Evolutionary conservation across 2,797 vertebrate species (phyloP).

Genomic region (Anguilla obscura): DNA sequence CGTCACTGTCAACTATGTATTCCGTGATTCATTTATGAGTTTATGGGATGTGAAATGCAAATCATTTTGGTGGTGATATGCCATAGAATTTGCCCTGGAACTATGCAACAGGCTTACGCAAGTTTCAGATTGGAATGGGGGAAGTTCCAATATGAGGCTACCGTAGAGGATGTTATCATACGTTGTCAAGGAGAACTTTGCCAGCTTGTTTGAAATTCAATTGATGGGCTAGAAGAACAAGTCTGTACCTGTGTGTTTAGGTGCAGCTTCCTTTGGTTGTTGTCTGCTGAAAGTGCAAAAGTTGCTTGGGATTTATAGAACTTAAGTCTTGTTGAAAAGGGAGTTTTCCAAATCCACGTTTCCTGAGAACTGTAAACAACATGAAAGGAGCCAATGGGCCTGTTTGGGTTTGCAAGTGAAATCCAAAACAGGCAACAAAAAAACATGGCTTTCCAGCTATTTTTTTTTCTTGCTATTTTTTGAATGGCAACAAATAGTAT

Average conservation of each 20-base stretch:
- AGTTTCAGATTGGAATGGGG: conserved; percentile 19
- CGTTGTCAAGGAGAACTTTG: conserved; percentile 2
- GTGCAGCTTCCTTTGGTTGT: conserved; percentile 9
- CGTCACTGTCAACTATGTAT: neutral
- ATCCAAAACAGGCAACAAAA: neutral
- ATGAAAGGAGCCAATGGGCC: conserved; percentile 39
- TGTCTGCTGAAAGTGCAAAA: conserved; percentile 26
- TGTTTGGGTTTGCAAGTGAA: neutral
- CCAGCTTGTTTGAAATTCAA: neutral
- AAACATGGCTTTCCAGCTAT: too few species aligned
- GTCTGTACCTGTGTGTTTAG: conserved; percentile 26
- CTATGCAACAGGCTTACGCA: conserved; percentile 18
- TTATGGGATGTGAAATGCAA: neutral
- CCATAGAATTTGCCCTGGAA: conserved; percentile 18
- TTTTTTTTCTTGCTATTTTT: conserved; percentile 42
- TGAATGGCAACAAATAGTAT: neutral
- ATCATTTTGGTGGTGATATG: neutral
- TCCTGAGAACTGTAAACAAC: conserved; percentile 49
- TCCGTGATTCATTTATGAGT: neutral
- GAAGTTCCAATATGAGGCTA: neutral
- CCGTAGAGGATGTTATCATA: neutral
- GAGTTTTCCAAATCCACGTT: neutral
- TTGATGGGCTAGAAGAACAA: neutral
- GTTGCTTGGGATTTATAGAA: neutral
- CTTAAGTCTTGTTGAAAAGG: conserved; percentile 28